Evolutionary conservation across 2,888 invertebrate species (phyloP), one percentile per base, ranked within the genome.

Genomic region (Parnassius smintheus): DNA sequence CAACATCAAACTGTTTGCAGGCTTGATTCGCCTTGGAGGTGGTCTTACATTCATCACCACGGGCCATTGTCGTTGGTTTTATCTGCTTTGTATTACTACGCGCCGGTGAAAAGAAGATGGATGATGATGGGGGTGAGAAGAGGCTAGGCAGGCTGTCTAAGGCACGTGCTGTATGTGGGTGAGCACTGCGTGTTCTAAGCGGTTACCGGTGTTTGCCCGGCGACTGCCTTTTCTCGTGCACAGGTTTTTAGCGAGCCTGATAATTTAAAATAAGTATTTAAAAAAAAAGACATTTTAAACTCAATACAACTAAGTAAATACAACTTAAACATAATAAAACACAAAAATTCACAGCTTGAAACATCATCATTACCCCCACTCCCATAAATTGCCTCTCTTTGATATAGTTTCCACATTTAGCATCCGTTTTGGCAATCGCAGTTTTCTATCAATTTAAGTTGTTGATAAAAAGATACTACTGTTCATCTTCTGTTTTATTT

Each of bases 91-190:
- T 75, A 69, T 54, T 56, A 51, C n/a, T 55, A 63, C 63, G 59
- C 50, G 74, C 73, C 75, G 77, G 78, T 75, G 81, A 71, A 76
- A 79, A 75, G 79, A 80, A 74, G 75, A 81, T 75, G 76, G 76
- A 74, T 77, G 82, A 80, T 82, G 76, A 80, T 81, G 75, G 69
- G 64, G 78, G 70, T 75, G 80, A 74, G 73, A 74, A 67, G 70
- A 68, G 62, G 66, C 66, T 18, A 62, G 62, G 58, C 62, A n/a
- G 49, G 18, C 9, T 59, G 82, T 70, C 94, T 96, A 97, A 72
- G 97, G 97, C 68, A 97, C 97, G 95, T 96, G 96, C 85, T 96
- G 96, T 58, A 97, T 92, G 81, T 95, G 95, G 57, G 96, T 96
- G 56, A 97, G 94, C 52, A 97, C 96, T 78, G 96, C 93, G 83